These are phyloP conservation scores for Prionailurus bengalensis DNA, from an alignment of 2,113 vertebrate species.

Conservation along the genomic window DNA sequence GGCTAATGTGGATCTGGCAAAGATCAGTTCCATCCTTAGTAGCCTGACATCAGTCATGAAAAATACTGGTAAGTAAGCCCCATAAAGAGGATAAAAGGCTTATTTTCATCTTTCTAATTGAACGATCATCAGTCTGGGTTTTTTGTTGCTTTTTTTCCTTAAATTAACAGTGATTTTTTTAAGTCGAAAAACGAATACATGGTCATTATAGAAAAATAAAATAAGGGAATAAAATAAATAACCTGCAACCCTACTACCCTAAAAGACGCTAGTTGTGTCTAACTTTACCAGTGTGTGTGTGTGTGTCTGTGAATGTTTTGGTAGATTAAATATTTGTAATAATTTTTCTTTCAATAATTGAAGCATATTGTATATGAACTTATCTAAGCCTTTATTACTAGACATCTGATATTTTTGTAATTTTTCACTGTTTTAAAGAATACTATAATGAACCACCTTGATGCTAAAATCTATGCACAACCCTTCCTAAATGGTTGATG, in stretches of 20 bases:
- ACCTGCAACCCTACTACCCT: background rate
- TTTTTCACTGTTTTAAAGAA: conserved; percentile 41
- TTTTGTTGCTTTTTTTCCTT: background rate
- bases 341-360: conserved; percentile 50
- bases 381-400: conserved; percentile 15
- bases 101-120: background rate
- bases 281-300: background rate
- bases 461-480: conserved; percentile 18
- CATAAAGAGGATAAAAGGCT: background rate
- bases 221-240: conserved; percentile 49
- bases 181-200: background rate
- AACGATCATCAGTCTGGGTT: background rate
- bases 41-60: conserved; percentile 98
- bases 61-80: conserved; percentile 92
- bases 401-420: background rate
- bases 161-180: background rate
- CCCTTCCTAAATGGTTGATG: background rate
- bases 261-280: background rate
- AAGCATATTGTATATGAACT: background rate
- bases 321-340: conserved; percentile 3
- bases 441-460: background rate
- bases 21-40: conserved; percentile 99
- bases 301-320: background rate
- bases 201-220: conserved; percentile 6
- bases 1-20: conserved; percentile 98